Evolutionary conservation across 37 sponge, comb jelly and placozoan species (phyloP), one percentile per base, ranked within the genome.

Genomic region (Dysidea cf. avara): DNA sequence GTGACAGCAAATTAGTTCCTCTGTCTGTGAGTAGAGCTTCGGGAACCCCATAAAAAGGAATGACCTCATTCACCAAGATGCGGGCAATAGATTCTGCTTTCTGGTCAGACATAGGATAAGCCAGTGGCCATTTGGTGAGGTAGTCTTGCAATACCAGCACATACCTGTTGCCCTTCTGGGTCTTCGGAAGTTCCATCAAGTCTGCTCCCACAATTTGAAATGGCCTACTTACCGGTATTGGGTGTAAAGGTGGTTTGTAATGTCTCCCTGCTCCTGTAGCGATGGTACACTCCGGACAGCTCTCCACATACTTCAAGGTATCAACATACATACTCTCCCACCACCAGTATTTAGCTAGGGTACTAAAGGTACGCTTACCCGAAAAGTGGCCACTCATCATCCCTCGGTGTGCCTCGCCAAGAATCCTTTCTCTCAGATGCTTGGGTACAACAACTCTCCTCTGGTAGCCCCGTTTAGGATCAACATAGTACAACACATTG

Each of bases 171-270:
- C 43, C 84, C 2, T 7, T 1, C 2, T 39, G n/a, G 18, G 75
- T 82, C 28, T 48, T 33, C 0, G 81, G 81, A n/a, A 82, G 26
- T 18, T 82, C 76, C 78, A 77, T 83, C 0, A 76, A 25, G 31
- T 83, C 78, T 2, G 76, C 84, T 34, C 77, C 77, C 2, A 85
- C 24, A 37, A 83, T 77, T 60, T 83, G 80, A 50, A 85, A 85
- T 18, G 74, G n/a, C n/a, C n/a, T n/a, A n/a, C n/a, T n/a, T n/a
- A n/a, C n/a, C n/a, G n/a, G n/a, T n/a, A n/a, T n/a, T 22, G 80
- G 74, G 29, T 71, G 74, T 13, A 79, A 68, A 17, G 74, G 80
- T 2, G 86, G 80, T 29, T 32, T 28, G 1, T 24, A 18, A 12
- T 20, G 30, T 16, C 60, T 33, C n/a, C 71, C 78, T 22, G 24